phyloP scores from a whole-genome alignment of 2,797 vertebrate species.

The Psittacula echo region DNA sequence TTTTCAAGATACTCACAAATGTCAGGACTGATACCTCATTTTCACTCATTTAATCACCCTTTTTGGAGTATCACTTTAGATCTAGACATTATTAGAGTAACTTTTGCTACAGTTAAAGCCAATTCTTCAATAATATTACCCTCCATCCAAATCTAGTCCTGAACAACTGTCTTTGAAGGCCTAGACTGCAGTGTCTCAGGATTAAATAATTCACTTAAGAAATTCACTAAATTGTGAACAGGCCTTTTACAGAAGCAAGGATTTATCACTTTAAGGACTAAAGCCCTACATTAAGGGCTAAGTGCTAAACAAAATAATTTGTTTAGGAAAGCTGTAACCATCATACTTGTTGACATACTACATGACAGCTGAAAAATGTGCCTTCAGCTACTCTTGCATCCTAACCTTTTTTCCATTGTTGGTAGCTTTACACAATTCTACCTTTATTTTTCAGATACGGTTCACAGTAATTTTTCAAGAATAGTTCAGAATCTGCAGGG shows the following conservation, averaged over 20 bases:
- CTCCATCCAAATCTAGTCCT: background rate
- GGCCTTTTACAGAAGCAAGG: background rate
- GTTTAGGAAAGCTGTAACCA: background rate
- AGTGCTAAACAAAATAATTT: background rate
- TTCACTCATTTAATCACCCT: background rate
- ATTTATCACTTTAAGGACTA: background rate
- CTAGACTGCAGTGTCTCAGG: background rate
- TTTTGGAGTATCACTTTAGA: background rate
- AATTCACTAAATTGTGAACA: background rate
- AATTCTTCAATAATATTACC: background rate
- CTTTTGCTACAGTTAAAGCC: background rate
- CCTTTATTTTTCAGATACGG: background rate
- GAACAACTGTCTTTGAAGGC: background rate
- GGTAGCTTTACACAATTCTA: background rate
- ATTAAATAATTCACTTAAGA: background rate
- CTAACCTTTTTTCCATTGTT: background rate
- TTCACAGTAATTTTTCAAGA: background rate
- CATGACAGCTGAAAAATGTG: background rate
- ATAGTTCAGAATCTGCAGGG: background rate
- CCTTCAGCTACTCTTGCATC: background rate
- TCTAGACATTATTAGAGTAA: slow-evolving; percentile 3
- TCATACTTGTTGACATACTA: background rate
- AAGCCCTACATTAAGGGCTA: background rate
- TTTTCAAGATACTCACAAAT: slow-evolving; percentile 10
- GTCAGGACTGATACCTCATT: background rate